Percentiles rank a stretch among this genome's conserved stretches.
Conservation (phyloP, 2,888 invertebrate genomes). For the Gymnoscelis rufifasciata region DNA sequence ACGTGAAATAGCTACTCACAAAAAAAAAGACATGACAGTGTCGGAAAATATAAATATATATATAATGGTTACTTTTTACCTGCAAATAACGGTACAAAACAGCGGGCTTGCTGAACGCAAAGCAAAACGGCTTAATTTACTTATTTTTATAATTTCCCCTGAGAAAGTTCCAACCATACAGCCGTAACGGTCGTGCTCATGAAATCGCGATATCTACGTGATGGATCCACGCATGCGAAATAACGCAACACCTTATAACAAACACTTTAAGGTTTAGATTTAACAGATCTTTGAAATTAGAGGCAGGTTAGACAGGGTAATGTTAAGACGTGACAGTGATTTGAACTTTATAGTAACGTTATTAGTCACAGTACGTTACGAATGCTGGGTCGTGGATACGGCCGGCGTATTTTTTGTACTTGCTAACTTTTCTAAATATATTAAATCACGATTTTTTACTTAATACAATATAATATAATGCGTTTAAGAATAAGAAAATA, state of each 20-base stretch:
- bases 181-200: slow-evolving; percentile 41
- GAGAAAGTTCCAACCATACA: slow-evolving; percentile 45
- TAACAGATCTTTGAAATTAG: neutral
- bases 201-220: slow-evolving; percentile 37
- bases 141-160: slow-evolving; percentile 25
- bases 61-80: no score
- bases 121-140: slow-evolving; percentile 8
- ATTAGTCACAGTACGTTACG: slow-evolving; percentile 8
- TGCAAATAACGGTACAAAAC: no score
- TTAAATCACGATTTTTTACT: no score
- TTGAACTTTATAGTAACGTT: slow-evolving; percentile 9
- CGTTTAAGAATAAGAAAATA: no score
- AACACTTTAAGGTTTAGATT: slow-evolving; percentile 8
- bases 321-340: slow-evolving; percentile 19
- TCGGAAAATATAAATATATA: no score
- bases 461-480: no score
- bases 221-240: slow-evolving; percentile 38
- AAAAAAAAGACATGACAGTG: no score
- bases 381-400: neutral
- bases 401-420: neutral
- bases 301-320: slow-evolving; percentile 16
- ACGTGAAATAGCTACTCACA: no score
- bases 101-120: neutral
- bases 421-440: no score
- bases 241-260: slow-evolving; percentile 9